These are phyloP conservation scores for Myotis pilosus DNA, from an alignment of 2,797 vertebrate species.

Conservation along the genomic window DNA sequence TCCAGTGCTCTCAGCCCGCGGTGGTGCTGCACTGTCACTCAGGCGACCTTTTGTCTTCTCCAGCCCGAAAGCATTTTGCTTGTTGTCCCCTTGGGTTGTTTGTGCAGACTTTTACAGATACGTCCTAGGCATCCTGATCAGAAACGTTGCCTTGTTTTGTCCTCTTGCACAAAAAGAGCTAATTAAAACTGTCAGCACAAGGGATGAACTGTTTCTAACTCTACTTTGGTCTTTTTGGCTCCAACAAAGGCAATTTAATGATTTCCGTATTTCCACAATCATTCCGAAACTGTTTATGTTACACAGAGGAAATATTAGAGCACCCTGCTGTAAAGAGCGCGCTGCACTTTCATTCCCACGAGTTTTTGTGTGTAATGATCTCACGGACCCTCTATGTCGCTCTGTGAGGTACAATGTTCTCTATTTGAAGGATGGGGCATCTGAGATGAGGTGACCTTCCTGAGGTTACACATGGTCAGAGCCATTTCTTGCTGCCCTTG, in stretches of 20 bases:
- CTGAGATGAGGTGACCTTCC: not conserved
- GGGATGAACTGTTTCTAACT: not conserved
- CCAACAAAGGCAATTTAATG: constrained; percentile 34
- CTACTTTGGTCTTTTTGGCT: constrained; percentile 1
- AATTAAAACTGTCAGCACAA: constrained; percentile 40
- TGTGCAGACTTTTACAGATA: constrained; percentile 24
- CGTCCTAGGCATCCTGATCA: constrained; percentile 21
- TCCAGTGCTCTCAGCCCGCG: not conserved
- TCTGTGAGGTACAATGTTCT: not conserved
- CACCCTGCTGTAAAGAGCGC: not conserved
- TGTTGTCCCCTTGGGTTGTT: constrained; percentile 13
- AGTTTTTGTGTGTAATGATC: not conserved
- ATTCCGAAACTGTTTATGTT: not conserved
- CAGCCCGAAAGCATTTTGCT: constrained; percentile 22
- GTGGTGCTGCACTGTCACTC: not conserved
- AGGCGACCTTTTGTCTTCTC: not conserved
- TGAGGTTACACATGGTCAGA: not conserved
- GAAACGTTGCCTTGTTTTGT: constrained; percentile 45
- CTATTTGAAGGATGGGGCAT: not conserved
- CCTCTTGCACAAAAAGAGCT: constrained; percentile 34
- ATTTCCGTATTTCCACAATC: not conserved
- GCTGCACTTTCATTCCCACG: not conserved
- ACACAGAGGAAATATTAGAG: not conserved
- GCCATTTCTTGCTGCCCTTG: not conserved
- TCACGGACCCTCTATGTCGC: not conserved